Evolutionary conservation across 2,797 vertebrate genomes (phyloP).

Genomic region (Trachops cirrhosus): DNA sequence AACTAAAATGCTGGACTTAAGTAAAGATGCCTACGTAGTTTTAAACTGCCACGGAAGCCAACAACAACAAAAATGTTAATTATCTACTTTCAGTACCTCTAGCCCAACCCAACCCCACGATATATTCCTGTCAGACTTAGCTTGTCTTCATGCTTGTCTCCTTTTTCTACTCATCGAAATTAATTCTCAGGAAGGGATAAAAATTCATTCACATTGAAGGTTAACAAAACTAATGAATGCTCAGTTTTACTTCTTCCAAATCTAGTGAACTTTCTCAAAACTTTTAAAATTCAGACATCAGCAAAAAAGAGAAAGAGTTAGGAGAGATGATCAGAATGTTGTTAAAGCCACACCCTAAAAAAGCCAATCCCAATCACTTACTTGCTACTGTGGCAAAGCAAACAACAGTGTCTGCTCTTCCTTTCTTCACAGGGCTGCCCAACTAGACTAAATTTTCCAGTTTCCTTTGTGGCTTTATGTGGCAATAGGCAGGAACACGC

Average conservation of each 20-base stretch:
- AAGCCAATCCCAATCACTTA: background rate
- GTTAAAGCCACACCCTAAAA: background rate
- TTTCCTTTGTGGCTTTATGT: background rate
- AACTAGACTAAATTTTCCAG: background rate
- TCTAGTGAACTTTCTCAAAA: background rate
- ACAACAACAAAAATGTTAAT: background rate
- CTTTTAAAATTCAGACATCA: background rate
- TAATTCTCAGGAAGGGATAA: background rate
- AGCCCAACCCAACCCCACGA: background rate
- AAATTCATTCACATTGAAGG: background rate
- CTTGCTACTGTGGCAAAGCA: background rate
- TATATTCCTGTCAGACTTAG: background rate
- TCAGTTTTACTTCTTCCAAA: slow-evolving; percentile 16
- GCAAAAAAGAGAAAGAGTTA: background rate
- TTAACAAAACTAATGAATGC: background rate
- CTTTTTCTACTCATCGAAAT: slow-evolving; percentile 10
- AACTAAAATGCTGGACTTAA: background rate
- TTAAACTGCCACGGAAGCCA: background rate
- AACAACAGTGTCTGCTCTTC: background rate
- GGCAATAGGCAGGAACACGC: background rate
- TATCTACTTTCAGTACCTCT: background rate
- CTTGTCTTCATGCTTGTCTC: background rate
- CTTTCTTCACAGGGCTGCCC: background rate
- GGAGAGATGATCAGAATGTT: background rate
- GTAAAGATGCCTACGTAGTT: background rate